phyloP scores from a whole-genome alignment of 1,140 invertebrate species.

The Marisa cornuarietis region DNA sequence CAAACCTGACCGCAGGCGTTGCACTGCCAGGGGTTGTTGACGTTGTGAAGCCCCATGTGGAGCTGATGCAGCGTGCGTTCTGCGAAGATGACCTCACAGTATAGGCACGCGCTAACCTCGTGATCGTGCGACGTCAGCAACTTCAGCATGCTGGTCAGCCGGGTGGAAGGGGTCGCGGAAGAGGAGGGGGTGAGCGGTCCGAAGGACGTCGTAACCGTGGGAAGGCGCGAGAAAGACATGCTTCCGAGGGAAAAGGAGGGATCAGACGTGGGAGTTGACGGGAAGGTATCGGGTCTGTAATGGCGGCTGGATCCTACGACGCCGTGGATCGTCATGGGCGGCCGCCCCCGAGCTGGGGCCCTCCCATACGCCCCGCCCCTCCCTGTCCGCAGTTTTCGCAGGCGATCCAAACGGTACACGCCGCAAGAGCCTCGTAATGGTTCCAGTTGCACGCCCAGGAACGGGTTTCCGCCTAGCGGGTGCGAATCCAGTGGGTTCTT shows the following conservation, averaged over 20 bases:
- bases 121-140: conserved; percentile 19
- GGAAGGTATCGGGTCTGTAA: neutral
- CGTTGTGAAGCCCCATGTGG: conserved; percentile 96
- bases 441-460: too few relatives aligned
- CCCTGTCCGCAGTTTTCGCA: conserved; percentile 2
- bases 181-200: neutral
- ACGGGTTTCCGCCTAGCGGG: too few relatives aligned
- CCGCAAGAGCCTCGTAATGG: neutral
- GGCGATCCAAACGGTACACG: conserved; percentile 16
- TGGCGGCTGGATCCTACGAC: neutral
- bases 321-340: conserved; percentile 20
- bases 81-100: conserved; percentile 93
- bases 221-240: neutral
- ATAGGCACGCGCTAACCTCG: conserved; percentile 62
- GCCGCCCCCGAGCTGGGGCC: conserved; percentile 10
- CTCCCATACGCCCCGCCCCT: conserved; percentile 7
- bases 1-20: conserved; percentile 95
- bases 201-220: neutral
- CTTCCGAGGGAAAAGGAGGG: neutral
- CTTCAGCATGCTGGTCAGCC: conserved; percentile 7
- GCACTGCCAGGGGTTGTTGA: conserved; percentile 97
- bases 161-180: neutral
- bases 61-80: conserved; percentile 95
- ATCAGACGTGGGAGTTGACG: neutral
- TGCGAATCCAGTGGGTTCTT: too few relatives aligned